Percentiles rank a stretch among this genome's conserved stretches.
phyloP scores from a whole-genome alignment of 37 sponge, comb jelly and placozoan genomes.

The Spongia lamella region DNA sequence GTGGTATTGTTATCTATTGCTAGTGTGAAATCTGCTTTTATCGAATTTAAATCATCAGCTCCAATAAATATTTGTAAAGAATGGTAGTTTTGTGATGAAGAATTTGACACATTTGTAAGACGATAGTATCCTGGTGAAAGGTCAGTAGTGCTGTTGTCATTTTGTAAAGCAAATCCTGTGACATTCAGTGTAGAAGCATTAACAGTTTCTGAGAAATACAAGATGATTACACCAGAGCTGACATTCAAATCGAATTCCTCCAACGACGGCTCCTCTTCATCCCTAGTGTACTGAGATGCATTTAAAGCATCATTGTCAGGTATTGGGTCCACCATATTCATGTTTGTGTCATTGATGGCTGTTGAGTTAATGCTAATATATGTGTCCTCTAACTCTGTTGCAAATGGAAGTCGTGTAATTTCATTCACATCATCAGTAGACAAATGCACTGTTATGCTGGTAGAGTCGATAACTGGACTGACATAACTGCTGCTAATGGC shows the following conservation, averaged over 20 bases:
- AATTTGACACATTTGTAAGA: conserved; percentile 52
- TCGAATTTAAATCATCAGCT: conserved; percentile 63
- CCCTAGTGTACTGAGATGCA: conserved; percentile 34
- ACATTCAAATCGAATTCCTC: conserved; percentile 76
- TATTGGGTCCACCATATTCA: conserved; percentile 33
- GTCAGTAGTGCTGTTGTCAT: conserved; percentile 6
- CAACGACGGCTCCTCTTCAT: conserved; percentile 48
- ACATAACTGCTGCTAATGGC: conserved; percentile 53
- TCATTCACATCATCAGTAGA: conserved; percentile 75
- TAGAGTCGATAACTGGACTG: conserved; percentile 35
- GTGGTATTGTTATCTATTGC: conserved; percentile 63
- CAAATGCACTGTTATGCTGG: conserved; percentile 51
- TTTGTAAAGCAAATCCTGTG: conserved; percentile 68
- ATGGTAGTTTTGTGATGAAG: conserved; percentile 42
- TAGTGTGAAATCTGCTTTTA: conserved; percentile 64
- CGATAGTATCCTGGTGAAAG: conserved; percentile 7
- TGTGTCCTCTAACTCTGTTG: conserved; percentile 65
- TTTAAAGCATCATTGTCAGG: conserved; percentile 38
- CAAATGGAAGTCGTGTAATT: conserved; percentile 68
- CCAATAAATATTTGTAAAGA: conserved; percentile 28
- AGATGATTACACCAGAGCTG: conserved; percentile 62
- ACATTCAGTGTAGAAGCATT: conserved; percentile 63
- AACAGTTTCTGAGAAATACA: conserved; percentile 83
- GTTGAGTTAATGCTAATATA: conserved; percentile 28
- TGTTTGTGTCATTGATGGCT: conserved; percentile 69